A percentile compares a stretch with the other conserved stretches of the same genome.
These are phyloP conservation scores for Globodera ellingtonae DNA, from an alignment of 1,140 invertebrate species.

Conservation along the genomic window DNA sequence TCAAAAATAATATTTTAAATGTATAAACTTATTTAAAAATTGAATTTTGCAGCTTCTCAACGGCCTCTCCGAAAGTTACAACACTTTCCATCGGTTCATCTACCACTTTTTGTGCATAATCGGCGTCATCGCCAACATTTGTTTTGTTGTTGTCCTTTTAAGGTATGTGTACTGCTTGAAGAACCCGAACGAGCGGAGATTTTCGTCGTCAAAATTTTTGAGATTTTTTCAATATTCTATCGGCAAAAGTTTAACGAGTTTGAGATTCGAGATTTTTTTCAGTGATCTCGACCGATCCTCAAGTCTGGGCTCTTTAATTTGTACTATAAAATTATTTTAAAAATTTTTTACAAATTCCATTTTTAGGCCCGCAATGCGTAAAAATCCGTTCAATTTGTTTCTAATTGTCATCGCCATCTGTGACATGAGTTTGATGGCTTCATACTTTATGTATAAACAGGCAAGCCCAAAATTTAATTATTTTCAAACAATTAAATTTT, in stretches of 20 bases:
- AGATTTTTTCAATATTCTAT: background rate
- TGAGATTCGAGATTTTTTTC: background rate
- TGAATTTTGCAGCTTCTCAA: slow-evolving; percentile 36
- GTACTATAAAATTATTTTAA: too few species aligned
- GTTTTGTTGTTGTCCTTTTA: slow-evolving; percentile 60
- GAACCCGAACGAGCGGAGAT: background rate
- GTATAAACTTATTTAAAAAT: background rate
- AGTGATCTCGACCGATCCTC: background rate
- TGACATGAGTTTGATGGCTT: slow-evolving; percentile 60
- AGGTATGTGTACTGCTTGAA: background rate
- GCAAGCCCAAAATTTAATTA: slow-evolving; percentile 1
- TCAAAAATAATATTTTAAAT: background rate
- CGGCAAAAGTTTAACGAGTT: background rate
- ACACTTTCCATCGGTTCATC: slow-evolving; percentile 41
- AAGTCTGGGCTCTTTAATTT: too few species aligned
- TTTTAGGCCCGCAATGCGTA: slow-evolving; percentile 56
- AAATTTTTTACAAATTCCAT: too few species aligned
- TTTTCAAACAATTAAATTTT: background rate
- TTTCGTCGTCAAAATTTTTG: background rate
- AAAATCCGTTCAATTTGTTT: slow-evolving; percentile 64
- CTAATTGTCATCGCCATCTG: slow-evolving; percentile 63
- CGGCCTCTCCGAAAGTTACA: slow-evolving; percentile 24
- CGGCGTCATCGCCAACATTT: slow-evolving; percentile 61
- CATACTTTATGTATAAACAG: slow-evolving; percentile 61
- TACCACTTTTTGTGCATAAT: slow-evolving; percentile 52